These are phyloP conservation scores for Sitobion miscanthi DNA, from an alignment of 1,140 invertebrate species.

Conservation along the genomic window DNA sequence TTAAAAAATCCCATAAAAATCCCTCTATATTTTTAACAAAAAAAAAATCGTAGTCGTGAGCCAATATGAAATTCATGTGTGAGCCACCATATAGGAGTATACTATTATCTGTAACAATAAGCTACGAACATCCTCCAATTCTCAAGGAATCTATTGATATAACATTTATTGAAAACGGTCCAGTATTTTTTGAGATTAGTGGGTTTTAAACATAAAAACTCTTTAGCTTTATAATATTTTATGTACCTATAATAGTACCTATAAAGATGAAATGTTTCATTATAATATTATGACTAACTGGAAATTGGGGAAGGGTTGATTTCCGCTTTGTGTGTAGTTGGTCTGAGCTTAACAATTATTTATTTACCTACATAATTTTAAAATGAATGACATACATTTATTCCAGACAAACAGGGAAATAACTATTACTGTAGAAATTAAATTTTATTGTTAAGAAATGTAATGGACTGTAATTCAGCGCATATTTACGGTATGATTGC, in stretches of 20 bases:
- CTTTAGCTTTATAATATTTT: not conserved
- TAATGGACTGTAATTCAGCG: not conserved
- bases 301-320: not conserved
- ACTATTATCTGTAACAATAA: too few species aligned
- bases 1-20: not conserved
- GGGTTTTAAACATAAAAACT: not conserved
- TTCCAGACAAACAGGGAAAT: not conserved
- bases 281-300: not conserved
- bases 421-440: not conserved
- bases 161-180: too few species aligned
- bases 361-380: not conserved
- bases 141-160: too few species aligned
- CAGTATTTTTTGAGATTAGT: not conserved
- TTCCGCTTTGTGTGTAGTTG: not conserved
- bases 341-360: not conserved
- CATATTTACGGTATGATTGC: not conserved
- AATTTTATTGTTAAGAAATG: not conserved
- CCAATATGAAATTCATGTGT: not conserved
- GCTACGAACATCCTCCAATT: too few species aligned
- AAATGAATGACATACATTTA: not conserved
- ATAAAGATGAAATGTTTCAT: not conserved
- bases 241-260: not conserved
- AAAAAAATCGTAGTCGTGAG: not conserved
- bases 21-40: too few species aligned
- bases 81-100: too few species aligned